Base-by-base conservation (phyloP, 2,888 invertebrate genomes). In the Chrysolina americana region DNA sequence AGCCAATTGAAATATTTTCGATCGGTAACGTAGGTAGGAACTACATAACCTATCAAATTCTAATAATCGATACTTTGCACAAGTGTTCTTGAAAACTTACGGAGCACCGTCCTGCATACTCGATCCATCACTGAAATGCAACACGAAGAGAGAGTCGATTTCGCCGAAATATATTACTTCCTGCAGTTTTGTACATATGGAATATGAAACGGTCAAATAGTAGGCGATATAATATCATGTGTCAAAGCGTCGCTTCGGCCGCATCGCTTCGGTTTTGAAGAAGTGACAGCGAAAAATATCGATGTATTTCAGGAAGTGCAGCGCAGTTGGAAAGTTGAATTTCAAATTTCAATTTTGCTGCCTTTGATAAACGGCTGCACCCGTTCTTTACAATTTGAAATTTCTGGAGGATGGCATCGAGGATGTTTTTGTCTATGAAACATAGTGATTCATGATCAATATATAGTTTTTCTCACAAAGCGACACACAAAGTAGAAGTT, bases 111-210 rank as follows among this genome's bases (percentile, higher is more conserved):
- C 41, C 53, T 23, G 41, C 41, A 64, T 23, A 47, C 47, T 59
- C 9, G 47, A 47, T 36, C 48, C 41, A 73, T 69, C 23, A 69
- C 47, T 41, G 64, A 68, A 62, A 56, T 68, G 64, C 73, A 64
- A 48, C 36, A 53, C 28, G n/a, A 73, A 69, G 15, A 68, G 17
- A 47, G 28, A 63, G 68, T 64, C 65, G 72, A 68, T 64, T 68
- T 41, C 44, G 68, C 64, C 50, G 19, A 65, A 69, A 73, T 65
- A 50, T 65, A 73, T 73, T 68, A 69, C 73, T 65, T 69, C 69
- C 73, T 28, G 50, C 44, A 56, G 65, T 65, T 69, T 69, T 36
- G 69, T 73, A 65, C 64, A 73, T 65, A 69, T 69, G 23, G 48
- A 69, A 69, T 56, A 47, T 41, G 47, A 47, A 36, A 44, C 47